Evolutionary conservation across 2,888 invertebrate genomes (phyloP).

Genomic region (Callyntrura guangdongensis): DNA sequence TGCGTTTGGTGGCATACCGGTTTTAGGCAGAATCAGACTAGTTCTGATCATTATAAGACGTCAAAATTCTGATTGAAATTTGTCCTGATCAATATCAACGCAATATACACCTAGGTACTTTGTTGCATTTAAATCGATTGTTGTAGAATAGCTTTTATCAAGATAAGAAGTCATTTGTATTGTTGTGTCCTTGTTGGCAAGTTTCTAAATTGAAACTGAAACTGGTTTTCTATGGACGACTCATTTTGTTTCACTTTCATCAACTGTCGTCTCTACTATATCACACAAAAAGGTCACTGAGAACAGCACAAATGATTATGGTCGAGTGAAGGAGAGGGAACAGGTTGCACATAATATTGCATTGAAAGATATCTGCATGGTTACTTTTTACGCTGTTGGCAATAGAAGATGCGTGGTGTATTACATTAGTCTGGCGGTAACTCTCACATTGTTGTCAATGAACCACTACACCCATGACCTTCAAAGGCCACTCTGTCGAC

Average conservation of each 20-base stretch:
- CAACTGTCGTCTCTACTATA: too few relatives aligned
- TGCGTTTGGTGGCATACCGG: not conserved
- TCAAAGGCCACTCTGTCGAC: too few relatives aligned
- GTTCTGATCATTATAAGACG: not conserved
- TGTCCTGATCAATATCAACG: not conserved
- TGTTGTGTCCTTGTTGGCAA: not conserved
- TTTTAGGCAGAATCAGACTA: not conserved
- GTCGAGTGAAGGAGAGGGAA: too few relatives aligned
- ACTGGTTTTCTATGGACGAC: slow-evolving; percentile 8
- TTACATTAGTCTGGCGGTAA: too few relatives aligned
- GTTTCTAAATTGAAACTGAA: slow-evolving; percentile 47
- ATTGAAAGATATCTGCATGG: not conserved
- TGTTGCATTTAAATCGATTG: not conserved
- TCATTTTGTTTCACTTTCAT: not conserved
- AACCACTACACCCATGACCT: too few relatives aligned
- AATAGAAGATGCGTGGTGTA: too few relatives aligned
- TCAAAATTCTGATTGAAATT: not conserved
- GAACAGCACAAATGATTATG: too few relatives aligned
- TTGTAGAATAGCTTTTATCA: not conserved
- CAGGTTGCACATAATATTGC: too few relatives aligned
- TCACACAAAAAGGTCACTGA: too few relatives aligned
- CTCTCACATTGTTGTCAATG: too few relatives aligned
- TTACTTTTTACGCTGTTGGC: not conserved
- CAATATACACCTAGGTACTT: not conserved
- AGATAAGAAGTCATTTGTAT: not conserved